Evolutionary conservation across 2,113 vertebrate species (phyloP), one percentile per base, ranked within the genome.

Genomic region (Sialia sialis): DNA sequence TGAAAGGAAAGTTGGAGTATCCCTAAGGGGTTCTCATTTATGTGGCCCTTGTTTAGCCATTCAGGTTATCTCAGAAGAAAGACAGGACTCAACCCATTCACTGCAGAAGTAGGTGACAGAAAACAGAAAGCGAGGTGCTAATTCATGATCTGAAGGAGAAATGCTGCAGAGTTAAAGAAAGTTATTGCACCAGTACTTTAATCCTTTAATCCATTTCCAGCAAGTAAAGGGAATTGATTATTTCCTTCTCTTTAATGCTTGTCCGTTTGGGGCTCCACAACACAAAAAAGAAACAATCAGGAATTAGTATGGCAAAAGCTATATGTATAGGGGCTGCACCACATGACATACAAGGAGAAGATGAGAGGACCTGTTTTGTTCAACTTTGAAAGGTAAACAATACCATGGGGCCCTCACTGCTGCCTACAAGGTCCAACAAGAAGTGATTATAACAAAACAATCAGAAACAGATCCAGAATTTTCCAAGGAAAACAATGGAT

Each of bases 241-340:
- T 66, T 93, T 27, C 14, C 16, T 67, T 67, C 12, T 58, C 21
- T 59, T 59, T 48, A 5, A 9, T 75, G 9, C 13, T 27, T 51
- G 29, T 68, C n/a, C 15, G 11, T 69, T 60, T 44, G 51, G 26
- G 55, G 20, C 7, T 81, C 7, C 51, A 70, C 0, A 2, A 14
- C 17, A 54, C 22, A 52, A 66, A 69, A 69, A 77, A 25, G 7
- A 58, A 10, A 60, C 6, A 43, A 27, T 5, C 13, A 48, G 34
- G 9, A 66, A 4, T 60, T 16, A 46, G 9, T 12, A 27, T 7
- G 68, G 29, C 43, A 64, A 14, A 60, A 51, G 5, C 4, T 27
- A 63, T 54, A 11, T 18, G 4, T 64, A 25, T 23, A 16, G 30
- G 7, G 15, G 2, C 10, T 63, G 27, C 0, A 2, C 26, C 6